Percentiles rank a stretch among this genome's conserved stretches.
Conservation (phyloP, 2,888 invertebrate genomes). For the Agonopterix heracliana region DNA sequence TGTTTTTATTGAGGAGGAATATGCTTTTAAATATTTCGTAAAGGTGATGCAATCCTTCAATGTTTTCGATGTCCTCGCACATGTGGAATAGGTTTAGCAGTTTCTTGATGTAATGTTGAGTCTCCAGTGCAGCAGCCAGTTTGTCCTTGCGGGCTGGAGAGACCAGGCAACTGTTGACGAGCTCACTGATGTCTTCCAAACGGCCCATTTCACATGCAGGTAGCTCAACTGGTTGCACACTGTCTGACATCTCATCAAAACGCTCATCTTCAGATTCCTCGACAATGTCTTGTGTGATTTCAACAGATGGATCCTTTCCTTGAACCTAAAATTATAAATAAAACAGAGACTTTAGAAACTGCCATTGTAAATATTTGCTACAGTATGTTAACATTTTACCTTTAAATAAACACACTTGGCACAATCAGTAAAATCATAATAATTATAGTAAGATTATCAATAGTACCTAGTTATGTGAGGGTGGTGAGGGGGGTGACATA, state of each 20-base stretch:
- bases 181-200: conserved; percentile 95
- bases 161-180: conserved; percentile 90
- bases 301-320: conserved; percentile 98
- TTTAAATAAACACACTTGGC: too few species aligned
- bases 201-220: conserved; percentile 96
- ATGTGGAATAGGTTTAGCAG: conserved; percentile 96
- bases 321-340: conserved; percentile 82
- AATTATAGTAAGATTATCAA: too few species aligned
- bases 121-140: conserved; percentile 93
- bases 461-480: too few species aligned
- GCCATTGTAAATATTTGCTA: too few species aligned
- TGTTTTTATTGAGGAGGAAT: conserved; percentile 98
- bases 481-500: too few species aligned
- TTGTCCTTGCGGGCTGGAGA: conserved; percentile 96
- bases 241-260: conserved; percentile 97
- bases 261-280: conserved; percentile 98
- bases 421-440: too few species aligned
- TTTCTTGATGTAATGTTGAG: conserved; percentile 96
- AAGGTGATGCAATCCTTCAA: conserved; percentile 94
- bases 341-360: not conserved
- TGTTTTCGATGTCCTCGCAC: conserved; percentile 97
- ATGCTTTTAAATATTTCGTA: conserved; percentile 99
- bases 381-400: too few species aligned
- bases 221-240: conserved; percentile 94
- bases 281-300: conserved; percentile 97